Percentiles rank a stretch among this genome's conserved stretches.
These are phyloP conservation scores for Plectropomus leopardus DNA, from an alignment of 2,113 vertebrate genomes.

Conservation along the genomic window DNA sequence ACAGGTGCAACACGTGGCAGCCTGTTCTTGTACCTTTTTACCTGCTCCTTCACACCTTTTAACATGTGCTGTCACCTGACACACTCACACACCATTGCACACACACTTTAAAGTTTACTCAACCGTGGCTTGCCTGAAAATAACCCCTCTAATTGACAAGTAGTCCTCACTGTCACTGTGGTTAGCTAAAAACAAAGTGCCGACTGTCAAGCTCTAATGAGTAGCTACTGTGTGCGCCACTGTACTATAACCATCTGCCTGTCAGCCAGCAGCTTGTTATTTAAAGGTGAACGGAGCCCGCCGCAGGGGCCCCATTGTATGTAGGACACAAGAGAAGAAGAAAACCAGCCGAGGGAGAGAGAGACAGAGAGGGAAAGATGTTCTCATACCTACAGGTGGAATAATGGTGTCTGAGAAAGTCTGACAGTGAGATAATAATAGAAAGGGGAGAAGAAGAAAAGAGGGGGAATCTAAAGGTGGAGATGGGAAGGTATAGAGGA, in stretches of 20 bases:
- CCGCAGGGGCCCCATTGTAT: slow-evolving; percentile 53
- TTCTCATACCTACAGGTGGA: slow-evolving; percentile 57
- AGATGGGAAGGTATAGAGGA: slow-evolving; percentile 36
- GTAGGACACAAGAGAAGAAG: slow-evolving; percentile 53
- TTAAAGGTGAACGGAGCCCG: slow-evolving; percentile 68
- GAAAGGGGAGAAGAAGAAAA: slow-evolving; percentile 27
- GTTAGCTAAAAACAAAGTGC: slow-evolving; percentile 53
- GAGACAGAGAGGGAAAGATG: not conserved
- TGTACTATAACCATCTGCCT: slow-evolving; percentile 61
- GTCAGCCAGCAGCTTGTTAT: slow-evolving; percentile 69
- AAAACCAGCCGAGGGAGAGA: slow-evolving; percentile 1
- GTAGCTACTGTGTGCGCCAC: slow-evolving; percentile 47
- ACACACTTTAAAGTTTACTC: slow-evolving; percentile 63
- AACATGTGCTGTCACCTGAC: not conserved
- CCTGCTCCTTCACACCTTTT: slow-evolving; percentile 34
- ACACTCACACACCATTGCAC: not conserved
- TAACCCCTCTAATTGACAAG: slow-evolving; percentile 73
- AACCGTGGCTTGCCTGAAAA: slow-evolving; percentile 51
- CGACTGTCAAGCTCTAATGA: slow-evolving; percentile 67
- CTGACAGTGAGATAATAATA: slow-evolving; percentile 41
- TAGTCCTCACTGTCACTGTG: slow-evolving; percentile 48
- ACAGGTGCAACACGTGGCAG: slow-evolving; percentile 65
- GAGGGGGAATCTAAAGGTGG: slow-evolving; percentile 27
- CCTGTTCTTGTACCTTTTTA: slow-evolving; percentile 31
- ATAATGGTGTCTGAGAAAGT: slow-evolving; percentile 22